Base-by-base conservation (phyloP, 2,113 vertebrate genomes). In the Cyanoliseus patagonus region DNA sequence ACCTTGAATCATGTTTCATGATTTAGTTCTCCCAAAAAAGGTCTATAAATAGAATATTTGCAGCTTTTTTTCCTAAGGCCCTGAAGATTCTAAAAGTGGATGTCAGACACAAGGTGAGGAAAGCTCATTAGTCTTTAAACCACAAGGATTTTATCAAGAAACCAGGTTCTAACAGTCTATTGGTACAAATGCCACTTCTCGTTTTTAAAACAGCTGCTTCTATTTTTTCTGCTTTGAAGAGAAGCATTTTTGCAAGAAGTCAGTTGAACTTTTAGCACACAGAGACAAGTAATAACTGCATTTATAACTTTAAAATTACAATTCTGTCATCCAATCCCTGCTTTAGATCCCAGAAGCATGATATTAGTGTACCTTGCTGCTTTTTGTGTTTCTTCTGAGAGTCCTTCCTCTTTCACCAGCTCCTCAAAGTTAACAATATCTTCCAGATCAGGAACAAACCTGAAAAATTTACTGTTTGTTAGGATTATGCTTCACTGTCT, bases 341-440 rank as follows among this genome's bases (percentile, higher is more conserved):
- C 9, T 57, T 31, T 28, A 82, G 63, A 69, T 33, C 27, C 83
- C 57, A 81, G 89, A 61, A 72, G 42, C 10, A 49, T 1, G 23
- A 84, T 55, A 49, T 41, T 33, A 52, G 3, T 39, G 81, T 98
- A 99, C 99, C 99, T 98, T 51, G 99, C 99, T 90, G 99, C 98
- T 98, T 97, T 99, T 88, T 98, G 98, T 4, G 99, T 99, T 97
- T 99, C 99, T 96, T 99, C 99, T 15, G 99, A 98, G 42, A 99
- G 98, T 13, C 98, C 98, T 97, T 99, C 99, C 97, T 99, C 99
- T 97, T 99, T 99, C 84, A 99, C 99, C 84, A 99, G 97, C 97
- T 99, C 99, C 97, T 99, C 99, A 97, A 99, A 99, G 97, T 99
- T 99, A 52, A 99, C 99, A 17, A 99, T 99, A 94, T 99, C 99